A percentile compares a stretch with the other conserved stretches of the same genome.
Evolutionary conservation across 1,140 invertebrate genomes (phyloP).

Genomic region (Callitettix versicolor): DNA sequence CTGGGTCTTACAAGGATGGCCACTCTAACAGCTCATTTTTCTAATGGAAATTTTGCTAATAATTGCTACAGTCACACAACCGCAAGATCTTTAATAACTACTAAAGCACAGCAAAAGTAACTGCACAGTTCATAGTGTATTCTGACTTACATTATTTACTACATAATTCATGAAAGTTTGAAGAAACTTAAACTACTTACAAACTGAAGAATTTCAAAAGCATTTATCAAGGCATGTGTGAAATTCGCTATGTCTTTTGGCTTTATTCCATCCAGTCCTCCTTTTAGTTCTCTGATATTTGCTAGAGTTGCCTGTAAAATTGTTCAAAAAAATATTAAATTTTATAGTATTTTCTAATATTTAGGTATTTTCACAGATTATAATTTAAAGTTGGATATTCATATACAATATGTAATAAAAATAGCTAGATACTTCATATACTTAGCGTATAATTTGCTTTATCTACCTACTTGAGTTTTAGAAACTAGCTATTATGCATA

Average conservation of each 20-base stretch:
- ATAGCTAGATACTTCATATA: neutral
- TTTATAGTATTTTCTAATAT: neutral
- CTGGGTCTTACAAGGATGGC: too few species aligned
- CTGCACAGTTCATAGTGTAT: too few species aligned
- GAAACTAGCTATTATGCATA: neutral
- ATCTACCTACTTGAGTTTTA: neutral
- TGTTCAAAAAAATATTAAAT: neutral
- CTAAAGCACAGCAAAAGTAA: too few species aligned
- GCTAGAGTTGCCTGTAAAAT: conserved; percentile 68
- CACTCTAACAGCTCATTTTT: too few species aligned
- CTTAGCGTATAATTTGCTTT: neutral
- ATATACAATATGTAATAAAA: too few species aligned
- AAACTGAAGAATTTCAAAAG: conserved; percentile 84
- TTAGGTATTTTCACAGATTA: neutral
- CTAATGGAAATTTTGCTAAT: too few species aligned
- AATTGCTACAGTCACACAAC: too few species aligned
- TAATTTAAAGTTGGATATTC: too few species aligned
- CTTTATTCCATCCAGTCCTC: conserved; percentile 57
- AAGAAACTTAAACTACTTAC: too few species aligned
- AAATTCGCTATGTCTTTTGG: conserved; percentile 90
- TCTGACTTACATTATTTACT: too few species aligned
- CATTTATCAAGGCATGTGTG: conserved; percentile 74
- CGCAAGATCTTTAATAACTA: too few species aligned
- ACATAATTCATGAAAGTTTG: too few species aligned
- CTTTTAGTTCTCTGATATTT: conserved; percentile 77